These are phyloP conservation scores for Bombylius major DNA, from an alignment of 2,888 invertebrate species.

Conservation along the genomic window DNA sequence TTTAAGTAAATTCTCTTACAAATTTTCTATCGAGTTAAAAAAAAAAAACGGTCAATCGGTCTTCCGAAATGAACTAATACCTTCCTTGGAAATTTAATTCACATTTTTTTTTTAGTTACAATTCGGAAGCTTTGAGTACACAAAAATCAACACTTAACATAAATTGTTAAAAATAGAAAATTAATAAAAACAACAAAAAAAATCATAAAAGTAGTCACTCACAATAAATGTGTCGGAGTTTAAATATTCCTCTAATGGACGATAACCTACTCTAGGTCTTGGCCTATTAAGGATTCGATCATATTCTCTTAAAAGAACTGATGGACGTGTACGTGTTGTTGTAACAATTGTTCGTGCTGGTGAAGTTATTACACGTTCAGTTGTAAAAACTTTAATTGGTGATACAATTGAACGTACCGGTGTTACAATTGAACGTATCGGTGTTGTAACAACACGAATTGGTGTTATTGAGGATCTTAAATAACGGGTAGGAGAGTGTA, in stretches of 20 bases:
- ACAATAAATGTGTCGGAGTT: conserved; percentile 65
- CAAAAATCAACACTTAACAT: too few species aligned
- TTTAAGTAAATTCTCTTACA: not conserved
- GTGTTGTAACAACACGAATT: conserved; percentile 27
- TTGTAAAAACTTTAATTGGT: conserved; percentile 17
- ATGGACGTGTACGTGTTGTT: conserved; percentile 47
- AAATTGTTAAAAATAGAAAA: too few species aligned
- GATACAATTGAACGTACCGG: conserved; percentile 24
- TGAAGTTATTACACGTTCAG: conserved; percentile 5
- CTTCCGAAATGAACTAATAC: not conserved
- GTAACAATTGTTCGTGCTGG: conserved; percentile 39
- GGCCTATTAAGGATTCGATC: conserved; percentile 55
- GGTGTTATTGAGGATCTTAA: conserved; percentile 21
- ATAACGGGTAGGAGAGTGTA: conserved; percentile 25
- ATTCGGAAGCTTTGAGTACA: too few species aligned
- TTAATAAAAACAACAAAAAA: not conserved
- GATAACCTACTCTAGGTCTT: conserved; percentile 47
- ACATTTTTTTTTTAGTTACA: not conserved
- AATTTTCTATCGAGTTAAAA: too few species aligned
- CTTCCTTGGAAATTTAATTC: too few species aligned
- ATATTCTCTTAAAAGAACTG: conserved; percentile 53
- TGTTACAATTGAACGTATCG: conserved; percentile 23
- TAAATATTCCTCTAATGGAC: conserved; percentile 63
- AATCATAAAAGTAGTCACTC: conserved; percentile 26
- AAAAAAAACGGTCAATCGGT: not conserved